Evolutionary conservation across 2,797 vertebrate species (phyloP).

Genomic region (Sarcoramphus papa): DNA sequence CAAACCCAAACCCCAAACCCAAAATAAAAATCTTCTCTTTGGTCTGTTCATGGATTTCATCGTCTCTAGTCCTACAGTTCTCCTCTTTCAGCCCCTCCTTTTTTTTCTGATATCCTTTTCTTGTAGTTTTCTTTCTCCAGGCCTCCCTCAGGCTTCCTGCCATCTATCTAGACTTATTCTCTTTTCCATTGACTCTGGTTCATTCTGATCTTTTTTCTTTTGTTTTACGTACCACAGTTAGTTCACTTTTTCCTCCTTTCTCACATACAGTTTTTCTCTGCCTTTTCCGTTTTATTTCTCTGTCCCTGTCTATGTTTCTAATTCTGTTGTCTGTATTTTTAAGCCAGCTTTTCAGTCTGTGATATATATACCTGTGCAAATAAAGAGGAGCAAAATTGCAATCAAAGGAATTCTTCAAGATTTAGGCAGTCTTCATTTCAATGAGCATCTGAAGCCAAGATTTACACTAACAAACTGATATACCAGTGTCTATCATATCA

Average conservation of each 20-base stretch:
- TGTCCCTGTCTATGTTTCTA: neutral
- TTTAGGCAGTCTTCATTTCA: neutral
- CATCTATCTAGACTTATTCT: neutral
- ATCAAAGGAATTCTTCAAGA: neutral
- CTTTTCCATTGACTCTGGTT: conserved; percentile 6
- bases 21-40: neutral
- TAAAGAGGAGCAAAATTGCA: neutral
- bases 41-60: neutral
- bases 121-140: conserved; percentile 47
- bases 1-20: neutral
- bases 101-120: conserved; percentile 21
- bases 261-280: neutral
- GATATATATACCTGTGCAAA: neutral
- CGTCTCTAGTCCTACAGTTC: neutral
- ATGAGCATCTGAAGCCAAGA: neutral
- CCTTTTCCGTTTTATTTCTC: neutral
- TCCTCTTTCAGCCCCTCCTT: neutral
- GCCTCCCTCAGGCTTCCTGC: conserved; percentile 42
- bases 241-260: neutral
- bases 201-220: conserved; percentile 46
- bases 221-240: neutral
- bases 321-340: neutral
- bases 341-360: neutral
- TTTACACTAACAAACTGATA: neutral
- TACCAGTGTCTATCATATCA: neutral